Evolutionary conservation across 2,888 invertebrate species (phyloP).

Genomic region (Spilarctia lutea): DNA sequence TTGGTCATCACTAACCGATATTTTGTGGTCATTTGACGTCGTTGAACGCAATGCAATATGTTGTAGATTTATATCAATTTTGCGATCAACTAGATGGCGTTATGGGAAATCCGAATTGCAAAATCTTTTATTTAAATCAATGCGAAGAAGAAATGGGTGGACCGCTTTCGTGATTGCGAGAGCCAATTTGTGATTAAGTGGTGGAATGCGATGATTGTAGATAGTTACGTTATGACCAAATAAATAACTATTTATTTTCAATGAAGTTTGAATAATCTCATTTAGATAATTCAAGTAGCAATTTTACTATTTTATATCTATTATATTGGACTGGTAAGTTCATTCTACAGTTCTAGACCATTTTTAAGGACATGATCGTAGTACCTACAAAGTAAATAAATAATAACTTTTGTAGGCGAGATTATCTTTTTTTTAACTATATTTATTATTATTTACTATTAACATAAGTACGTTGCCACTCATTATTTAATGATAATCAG

Average conservation of each 20-base stretch:
- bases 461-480: not conserved
- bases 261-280: not conserved
- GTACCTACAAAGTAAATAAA: too few relatives aligned
- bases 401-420: too few relatives aligned
- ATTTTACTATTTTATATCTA: too few relatives aligned
- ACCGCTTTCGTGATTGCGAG: slow-evolving; percentile 18
- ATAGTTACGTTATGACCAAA: not conserved
- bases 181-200: slow-evolving; percentile 9
- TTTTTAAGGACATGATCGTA: too few relatives aligned
- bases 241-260: not conserved
- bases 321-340: not conserved
- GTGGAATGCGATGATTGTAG: not conserved
- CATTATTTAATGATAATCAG: not conserved
- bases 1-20: slow-evolving; percentile 65
- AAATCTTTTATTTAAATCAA: slow-evolving; percentile 28
- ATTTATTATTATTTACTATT: not conserved
- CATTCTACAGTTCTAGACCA: too few relatives aligned
- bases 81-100: slow-evolving; percentile 27
- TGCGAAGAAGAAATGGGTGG: slow-evolving; percentile 7
- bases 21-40: slow-evolving; percentile 69
- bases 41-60: slow-evolving; percentile 50
- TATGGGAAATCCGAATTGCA: slow-evolving; percentile 33
- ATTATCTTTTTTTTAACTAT: too few relatives aligned
- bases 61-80: slow-evolving; percentile 57
- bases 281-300: too few relatives aligned